phyloP scores from a whole-genome alignment of 2,797 vertebrate species.

The Cichlasoma orientale region DNA sequence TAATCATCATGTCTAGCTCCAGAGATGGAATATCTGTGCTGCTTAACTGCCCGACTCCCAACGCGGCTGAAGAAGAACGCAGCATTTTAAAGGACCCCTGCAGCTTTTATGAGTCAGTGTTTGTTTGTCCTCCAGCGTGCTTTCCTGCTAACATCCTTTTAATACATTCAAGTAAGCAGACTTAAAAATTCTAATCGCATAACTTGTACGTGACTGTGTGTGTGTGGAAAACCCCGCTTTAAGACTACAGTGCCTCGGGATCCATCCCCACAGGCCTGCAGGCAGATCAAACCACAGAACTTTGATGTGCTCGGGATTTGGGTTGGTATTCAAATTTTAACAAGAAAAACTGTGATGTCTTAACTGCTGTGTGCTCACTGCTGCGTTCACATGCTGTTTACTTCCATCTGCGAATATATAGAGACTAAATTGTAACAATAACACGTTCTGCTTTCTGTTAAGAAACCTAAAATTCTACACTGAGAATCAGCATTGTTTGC shows the following conservation, averaged over 20 bases:
- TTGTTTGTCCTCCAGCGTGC: constrained; percentile 46
- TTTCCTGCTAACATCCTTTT: constrained; percentile 41
- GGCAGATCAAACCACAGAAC: constrained; percentile 25
- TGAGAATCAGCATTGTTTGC: not conserved
- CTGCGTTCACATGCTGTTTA: not conserved
- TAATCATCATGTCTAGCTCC: constrained; percentile 16
- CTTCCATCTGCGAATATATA: not conserved
- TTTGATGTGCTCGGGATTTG: constrained; percentile 33
- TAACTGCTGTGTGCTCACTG: constrained; percentile 5
- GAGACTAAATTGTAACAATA: not conserved
- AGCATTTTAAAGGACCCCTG: constrained; percentile 41
- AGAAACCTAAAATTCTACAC: not conserved
- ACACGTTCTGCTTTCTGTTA: not conserved
- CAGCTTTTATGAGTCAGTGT: constrained; percentile 36
- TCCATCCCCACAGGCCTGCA: constrained; percentile 28
- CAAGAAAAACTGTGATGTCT: constrained; percentile 15
- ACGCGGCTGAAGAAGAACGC: constrained; percentile 15
- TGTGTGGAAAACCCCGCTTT: not conserved
- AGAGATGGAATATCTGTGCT: constrained; percentile 8
- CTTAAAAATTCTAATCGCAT: constrained; percentile 33
- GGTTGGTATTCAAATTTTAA: constrained; percentile 19
- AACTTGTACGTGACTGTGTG: not conserved
- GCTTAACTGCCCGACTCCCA: constrained; percentile 17
- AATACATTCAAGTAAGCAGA: constrained; percentile 42
- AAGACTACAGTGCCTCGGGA: not conserved